Evolutionary conservation across 2,888 invertebrate species (phyloP), one percentile per base, ranked within the genome.

Genomic region (Deilephila elpenor): DNA sequence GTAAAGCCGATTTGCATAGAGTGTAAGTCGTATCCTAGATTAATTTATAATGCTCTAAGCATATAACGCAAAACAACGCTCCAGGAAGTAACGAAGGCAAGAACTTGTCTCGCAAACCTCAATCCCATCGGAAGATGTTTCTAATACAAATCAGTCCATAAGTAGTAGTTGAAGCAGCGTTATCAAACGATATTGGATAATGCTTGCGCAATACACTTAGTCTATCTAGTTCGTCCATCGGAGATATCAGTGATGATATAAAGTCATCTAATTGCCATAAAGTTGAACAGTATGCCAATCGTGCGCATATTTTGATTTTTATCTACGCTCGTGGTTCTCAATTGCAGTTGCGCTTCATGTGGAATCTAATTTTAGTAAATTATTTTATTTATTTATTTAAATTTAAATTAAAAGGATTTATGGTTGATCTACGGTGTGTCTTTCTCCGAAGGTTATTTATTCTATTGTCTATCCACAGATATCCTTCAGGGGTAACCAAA

Each of bases 181-280:
- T 76, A 79, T 81, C 81, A 75, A 82, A 84, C 83, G 86, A 86
- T 83, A 77, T 88, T 86, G 80, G 80, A 86, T 86, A 87, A 87
- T 82, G 71, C 72, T 91, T 90, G 82, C 84, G 83, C 84, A 89
- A 91, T 83, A 80, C 82, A 83, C 82, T 85, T 82, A 83, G 74
- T 74, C 77, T 78, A 87, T 86, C 84, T 79, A 75, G 73, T 78
- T 82, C 11, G 73, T 61, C 72, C 79, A 85, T 89, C 86, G 78
- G 79, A 78, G 78, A 85, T 83, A 82, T 79, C 51, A 37, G 17
- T 78, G 84, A 86, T 86, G 79, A 80, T 88, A 85, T 78, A 77
- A 80, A 82, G 83, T 83, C 85, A 84, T 82, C 84, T 83, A 82
- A 84, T 82, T 77, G 84, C 83, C 82, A 84, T 82, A 82, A 82